These are phyloP conservation scores for Lithosia quadra DNA, from an alignment of 2,888 invertebrate species.

Conservation along the genomic window DNA sequence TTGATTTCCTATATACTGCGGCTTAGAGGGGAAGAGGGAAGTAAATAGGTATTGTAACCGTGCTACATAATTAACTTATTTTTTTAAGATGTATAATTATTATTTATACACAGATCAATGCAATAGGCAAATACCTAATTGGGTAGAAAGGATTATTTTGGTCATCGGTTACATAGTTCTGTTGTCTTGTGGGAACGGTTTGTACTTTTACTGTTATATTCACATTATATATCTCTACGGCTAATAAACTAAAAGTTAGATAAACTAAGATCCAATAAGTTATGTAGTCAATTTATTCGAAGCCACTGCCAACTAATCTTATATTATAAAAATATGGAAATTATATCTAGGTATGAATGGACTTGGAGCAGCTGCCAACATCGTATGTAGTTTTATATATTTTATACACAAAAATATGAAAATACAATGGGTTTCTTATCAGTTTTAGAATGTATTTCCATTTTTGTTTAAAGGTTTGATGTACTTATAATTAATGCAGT, in stretches of 20 bases:
- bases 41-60: not conserved
- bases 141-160: no score
- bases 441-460: not conserved
- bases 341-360: no score
- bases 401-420: not conserved
- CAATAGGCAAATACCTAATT: not conserved
- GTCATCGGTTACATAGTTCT: no score
- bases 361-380: not conserved
- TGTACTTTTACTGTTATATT: no score
- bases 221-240: not conserved
- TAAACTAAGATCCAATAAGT: not conserved
- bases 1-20: slow-evolving; percentile 20
- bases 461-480: not conserved
- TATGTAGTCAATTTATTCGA: not conserved
- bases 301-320: not conserved
- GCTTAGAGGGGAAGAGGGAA: slow-evolving; percentile 3
- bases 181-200: no score
- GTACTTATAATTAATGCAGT: not conserved
- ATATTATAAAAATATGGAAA: slow-evolving; percentile 1
- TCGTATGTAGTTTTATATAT: no score
- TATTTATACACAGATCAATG: no score
- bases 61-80: not conserved
- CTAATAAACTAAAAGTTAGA: not conserved
- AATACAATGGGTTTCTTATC: not conserved
- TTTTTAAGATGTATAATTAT: no score